Conservation (phyloP, 23 tunicate species). For the Phallusia fumigata region DNA sequence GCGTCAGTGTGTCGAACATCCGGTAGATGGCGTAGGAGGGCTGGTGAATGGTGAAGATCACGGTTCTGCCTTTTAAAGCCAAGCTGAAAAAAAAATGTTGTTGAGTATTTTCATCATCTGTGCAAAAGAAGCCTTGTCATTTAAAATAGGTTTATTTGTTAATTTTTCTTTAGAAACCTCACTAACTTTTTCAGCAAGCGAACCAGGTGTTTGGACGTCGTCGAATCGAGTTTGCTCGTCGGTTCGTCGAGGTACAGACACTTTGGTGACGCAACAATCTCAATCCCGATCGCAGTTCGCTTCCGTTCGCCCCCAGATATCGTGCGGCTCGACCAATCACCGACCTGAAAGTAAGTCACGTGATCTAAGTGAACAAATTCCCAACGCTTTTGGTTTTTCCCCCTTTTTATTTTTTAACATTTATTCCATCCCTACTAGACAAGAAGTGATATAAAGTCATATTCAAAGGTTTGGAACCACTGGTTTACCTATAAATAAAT, state of each 20-base stretch:
- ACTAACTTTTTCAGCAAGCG: conserved; percentile 23
- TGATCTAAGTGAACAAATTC: not conserved
- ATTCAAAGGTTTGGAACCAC: too few species aligned
- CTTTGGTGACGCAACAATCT: conserved; percentile 46
- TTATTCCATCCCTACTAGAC: too few species aligned
- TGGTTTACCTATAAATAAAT: too few species aligned
- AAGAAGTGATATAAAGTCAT: too few species aligned
- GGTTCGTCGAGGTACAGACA: conserved; percentile 55
- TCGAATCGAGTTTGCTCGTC: conserved; percentile 48
- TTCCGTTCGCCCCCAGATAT: conserved; percentile 55
- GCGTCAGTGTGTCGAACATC: conserved; percentile 45
- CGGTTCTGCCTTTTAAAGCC: conserved; percentile 37
- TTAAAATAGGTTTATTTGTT: too few species aligned
- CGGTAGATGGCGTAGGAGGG: conserved; percentile 40
- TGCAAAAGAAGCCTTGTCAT: too few species aligned
- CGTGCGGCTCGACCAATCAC: not conserved
- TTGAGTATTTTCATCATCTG: too few species aligned
- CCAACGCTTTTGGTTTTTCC: too few species aligned
- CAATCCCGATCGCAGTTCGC: conserved; percentile 49
- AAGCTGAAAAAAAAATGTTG: conserved; percentile 15
- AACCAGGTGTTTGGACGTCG: conserved; percentile 32
- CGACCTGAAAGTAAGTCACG: conserved; percentile 22
- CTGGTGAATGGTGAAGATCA: conserved; percentile 51
- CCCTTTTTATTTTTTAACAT: too few species aligned
- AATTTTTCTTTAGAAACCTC: too few species aligned